These are phyloP conservation scores for Epirrita christyi DNA, from an alignment of 2,888 invertebrate species.

Conservation along the genomic window DNA sequence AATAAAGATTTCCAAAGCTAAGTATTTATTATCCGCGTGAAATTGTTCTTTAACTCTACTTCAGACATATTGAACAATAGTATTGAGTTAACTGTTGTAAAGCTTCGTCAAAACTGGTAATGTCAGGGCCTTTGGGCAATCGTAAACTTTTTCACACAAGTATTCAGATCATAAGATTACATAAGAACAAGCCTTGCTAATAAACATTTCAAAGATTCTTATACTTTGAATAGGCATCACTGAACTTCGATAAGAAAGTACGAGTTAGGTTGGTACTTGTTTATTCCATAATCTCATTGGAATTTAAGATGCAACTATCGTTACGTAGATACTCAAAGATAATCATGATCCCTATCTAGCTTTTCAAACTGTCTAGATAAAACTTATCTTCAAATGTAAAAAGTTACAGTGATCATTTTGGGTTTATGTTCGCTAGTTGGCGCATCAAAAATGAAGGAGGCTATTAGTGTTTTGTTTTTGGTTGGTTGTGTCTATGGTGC, in stretches of 20 bases:
- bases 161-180: slow-evolving; percentile 36
- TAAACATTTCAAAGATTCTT: slow-evolving; percentile 21
- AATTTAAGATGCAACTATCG: slow-evolving; percentile 34
- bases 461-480: slow-evolving; percentile 38
- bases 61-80: neutral
- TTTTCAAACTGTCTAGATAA: slow-evolving; percentile 59
- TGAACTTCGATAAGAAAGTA: slow-evolving; percentile 6
- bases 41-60: neutral
- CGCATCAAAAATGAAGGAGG: slow-evolving; percentile 42
- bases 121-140: slow-evolving; percentile 38
- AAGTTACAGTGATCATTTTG: slow-evolving; percentile 23
- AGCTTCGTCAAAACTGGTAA: slow-evolving; percentile 26
- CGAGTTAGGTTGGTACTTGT: neutral
- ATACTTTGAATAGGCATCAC: slow-evolving; percentile 16
- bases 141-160: slow-evolving; percentile 34
- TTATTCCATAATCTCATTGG: slow-evolving; percentile 24
- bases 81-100: slow-evolving; percentile 6
- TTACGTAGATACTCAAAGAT: slow-evolving; percentile 44
- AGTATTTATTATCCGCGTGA: neutral
- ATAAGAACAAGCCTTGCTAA: slow-evolving; percentile 40
- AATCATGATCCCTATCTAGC: slow-evolving; percentile 40
- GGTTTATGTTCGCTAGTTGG: slow-evolving; percentile 28
- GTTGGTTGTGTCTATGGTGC: slow-evolving; percentile 40
- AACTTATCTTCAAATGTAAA: slow-evolving; percentile 45
- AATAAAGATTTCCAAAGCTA: neutral